Evolutionary conservation across 2,888 invertebrate species (phyloP).

Genomic region (Drosophila nr. fundita): DNA sequence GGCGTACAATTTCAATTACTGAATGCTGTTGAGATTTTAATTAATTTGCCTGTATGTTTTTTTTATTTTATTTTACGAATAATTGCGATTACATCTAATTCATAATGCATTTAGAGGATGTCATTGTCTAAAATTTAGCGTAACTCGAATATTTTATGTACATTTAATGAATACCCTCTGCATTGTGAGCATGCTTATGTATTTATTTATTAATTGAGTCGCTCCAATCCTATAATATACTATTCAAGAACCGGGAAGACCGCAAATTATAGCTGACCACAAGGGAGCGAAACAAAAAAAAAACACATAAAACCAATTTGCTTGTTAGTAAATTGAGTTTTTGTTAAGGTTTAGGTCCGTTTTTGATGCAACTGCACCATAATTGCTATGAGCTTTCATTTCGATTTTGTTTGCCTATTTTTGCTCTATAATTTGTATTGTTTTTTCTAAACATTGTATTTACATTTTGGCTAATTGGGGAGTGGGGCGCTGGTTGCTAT

Average conservation of each 20-base stretch:
- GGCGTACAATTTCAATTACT: conserved; percentile 21
- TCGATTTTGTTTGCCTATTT: conserved; percentile 14
- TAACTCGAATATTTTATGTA: conserved; percentile 58
- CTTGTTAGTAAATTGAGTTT: conserved; percentile 30
- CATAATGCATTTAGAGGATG: conserved; percentile 33
- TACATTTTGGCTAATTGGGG: conserved; percentile 61
- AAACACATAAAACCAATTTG: conserved; percentile 6
- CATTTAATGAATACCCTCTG: conserved; percentile 51
- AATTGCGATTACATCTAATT: conserved; percentile 36
- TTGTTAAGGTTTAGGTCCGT: conserved; percentile 3
- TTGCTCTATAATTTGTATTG: conserved; percentile 23
- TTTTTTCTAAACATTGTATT: conserved; percentile 34
- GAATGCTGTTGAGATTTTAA: conserved; percentile 33
- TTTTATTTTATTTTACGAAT: conserved; percentile 39
- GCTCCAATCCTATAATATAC: conserved; percentile 21
- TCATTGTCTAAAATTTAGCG: conserved; percentile 38
- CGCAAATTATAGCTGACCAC: conserved; percentile 7
- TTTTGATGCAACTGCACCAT: conserved; percentile 18
- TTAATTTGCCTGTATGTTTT: conserved; percentile 39
- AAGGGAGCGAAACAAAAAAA: conserved; percentile 6
- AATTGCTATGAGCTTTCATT: conserved; percentile 3
- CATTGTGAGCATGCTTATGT: conserved; percentile 44
- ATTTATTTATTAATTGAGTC: conserved; percentile 49
- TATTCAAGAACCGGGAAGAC: conserved; percentile 37
- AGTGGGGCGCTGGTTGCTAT: conserved; percentile 18